Conservation (phyloP, 37 sponge, comb jelly and placozoan genomes). For the Cladorhizidae sp. region DNA sequence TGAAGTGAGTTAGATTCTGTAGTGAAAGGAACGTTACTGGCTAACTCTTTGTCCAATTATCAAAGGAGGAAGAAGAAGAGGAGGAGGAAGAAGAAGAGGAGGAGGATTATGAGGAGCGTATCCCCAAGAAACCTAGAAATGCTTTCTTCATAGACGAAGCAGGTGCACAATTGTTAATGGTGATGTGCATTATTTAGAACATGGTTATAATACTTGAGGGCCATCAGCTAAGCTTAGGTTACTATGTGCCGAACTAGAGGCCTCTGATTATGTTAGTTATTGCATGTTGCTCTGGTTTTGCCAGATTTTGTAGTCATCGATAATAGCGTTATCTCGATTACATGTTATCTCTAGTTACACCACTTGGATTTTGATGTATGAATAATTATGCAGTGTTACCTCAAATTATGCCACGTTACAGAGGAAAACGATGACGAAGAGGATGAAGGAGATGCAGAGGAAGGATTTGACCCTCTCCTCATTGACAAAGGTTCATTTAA, state of each 20-base stretch:
- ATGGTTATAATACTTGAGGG: too few species aligned
- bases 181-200: constrained; percentile 5
- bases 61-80: constrained; percentile 30
- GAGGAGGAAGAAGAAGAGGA: constrained; percentile 54
- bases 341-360: background rate
- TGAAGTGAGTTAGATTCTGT: constrained; percentile 14
- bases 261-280: too few species aligned
- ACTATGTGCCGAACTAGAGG: too few species aligned
- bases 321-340: too few species aligned
- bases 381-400: constrained; percentile 14
- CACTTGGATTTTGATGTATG: background rate
- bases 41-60: background rate
- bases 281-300: too few species aligned
- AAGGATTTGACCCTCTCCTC: constrained; percentile 41
- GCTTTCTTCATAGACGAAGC: constrained; percentile 22
- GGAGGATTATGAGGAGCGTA: constrained; percentile 55
- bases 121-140: constrained; percentile 60
- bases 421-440: constrained; percentile 75
- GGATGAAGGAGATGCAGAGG: constrained; percentile 66
- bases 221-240: too few species aligned
- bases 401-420: background rate
- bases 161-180: constrained; percentile 11
- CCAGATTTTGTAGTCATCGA: too few species aligned
- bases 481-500: constrained; percentile 15
- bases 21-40: background rate